A percentile compares a stretch with the other conserved stretches of the same genome.
Evolutionary conservation across 2,797 vertebrate genomes (phyloP).

Genomic region (Characodon lateralis): DNA sequence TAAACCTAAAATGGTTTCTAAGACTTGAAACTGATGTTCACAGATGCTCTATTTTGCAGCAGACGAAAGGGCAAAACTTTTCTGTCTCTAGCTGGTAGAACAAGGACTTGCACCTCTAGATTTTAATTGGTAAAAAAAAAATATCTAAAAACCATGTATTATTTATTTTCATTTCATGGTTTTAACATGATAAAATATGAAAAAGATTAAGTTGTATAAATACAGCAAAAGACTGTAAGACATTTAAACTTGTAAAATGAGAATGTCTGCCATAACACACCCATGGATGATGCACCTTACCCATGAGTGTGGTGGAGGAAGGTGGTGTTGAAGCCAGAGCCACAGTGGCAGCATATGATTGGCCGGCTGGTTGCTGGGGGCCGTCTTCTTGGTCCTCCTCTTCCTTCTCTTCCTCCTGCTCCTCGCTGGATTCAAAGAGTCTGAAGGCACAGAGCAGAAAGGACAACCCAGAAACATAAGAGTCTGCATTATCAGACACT

Average conservation of each 20-base stretch:
- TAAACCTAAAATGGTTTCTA: no score
- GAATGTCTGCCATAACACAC: background rate
- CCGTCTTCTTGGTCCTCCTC: slow-evolving; percentile 81
- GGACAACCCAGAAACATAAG: background rate
- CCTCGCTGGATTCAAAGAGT: slow-evolving; percentile 82
- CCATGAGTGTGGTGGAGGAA: slow-evolving; percentile 87
- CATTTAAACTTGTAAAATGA: background rate
- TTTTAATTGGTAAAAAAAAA: no score
- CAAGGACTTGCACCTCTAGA: no score
- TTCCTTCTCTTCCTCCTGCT: slow-evolving; percentile 70
- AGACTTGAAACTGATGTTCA: no score
- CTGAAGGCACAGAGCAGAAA: slow-evolving; percentile 50
- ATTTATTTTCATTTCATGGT: background rate
- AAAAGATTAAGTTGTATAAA: background rate
- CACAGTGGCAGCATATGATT: slow-evolving; percentile 92
- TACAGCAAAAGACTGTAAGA: background rate
- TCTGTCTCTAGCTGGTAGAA: no score
- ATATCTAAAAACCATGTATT: no score
- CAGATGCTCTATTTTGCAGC: no score
- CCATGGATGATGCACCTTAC: slow-evolving; percentile 61
- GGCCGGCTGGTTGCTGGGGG: slow-evolving; percentile 76
- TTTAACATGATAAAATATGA: background rate
- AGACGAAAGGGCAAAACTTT: no score
- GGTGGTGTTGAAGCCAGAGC: slow-evolving; percentile 86
- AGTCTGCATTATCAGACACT: background rate